Evolutionary conservation across 2,113 vertebrate species (phyloP).

Genomic region (Meriones unguiculatus): DNA sequence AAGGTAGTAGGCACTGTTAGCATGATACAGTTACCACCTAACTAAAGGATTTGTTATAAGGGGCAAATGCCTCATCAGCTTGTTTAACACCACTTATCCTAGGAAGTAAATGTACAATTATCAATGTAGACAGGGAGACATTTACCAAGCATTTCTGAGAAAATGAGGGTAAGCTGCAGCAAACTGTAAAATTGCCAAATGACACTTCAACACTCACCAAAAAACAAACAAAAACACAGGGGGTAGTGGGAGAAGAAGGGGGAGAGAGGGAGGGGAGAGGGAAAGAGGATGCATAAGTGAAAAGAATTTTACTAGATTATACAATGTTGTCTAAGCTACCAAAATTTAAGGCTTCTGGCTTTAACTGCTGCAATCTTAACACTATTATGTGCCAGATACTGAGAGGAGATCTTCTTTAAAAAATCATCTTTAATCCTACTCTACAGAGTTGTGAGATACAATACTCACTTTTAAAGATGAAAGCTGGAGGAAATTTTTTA

Average conservation of each 20-base stretch:
- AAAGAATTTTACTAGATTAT: conserved; percentile 19
- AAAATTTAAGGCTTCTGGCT: conserved; percentile 42
- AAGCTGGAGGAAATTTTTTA: neutral
- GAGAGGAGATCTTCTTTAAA: neutral
- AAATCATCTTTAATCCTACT: conserved; percentile 14
- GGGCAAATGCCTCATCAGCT: conserved; percentile 3
- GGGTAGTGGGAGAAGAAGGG: neutral
- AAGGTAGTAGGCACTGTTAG: conserved; percentile 45
- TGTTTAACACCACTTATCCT: conserved; percentile 27
- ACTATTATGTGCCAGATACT: neutral
- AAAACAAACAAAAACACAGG: neutral
- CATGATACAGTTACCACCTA: conserved; percentile 26
- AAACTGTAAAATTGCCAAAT: conserved; percentile 41
- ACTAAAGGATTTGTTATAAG: neutral
- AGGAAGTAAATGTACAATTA: conserved; percentile 54
- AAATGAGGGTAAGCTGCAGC: conserved; percentile 48
- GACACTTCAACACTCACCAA: neutral
- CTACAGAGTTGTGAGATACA: neutral
- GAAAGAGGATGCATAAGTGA: neutral
- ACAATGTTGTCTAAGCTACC: conserved; percentile 10
- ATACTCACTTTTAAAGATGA: conserved; percentile 52
- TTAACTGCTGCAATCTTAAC: conserved; percentile 41
- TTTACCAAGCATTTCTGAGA: conserved; percentile 63
- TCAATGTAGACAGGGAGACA: conserved; percentile 37
- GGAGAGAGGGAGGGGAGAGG: neutral